These are phyloP conservation scores for Drosophila tripunctata DNA, from an alignment of 2,888 invertebrate genomes.

Conservation along the genomic window DNA sequence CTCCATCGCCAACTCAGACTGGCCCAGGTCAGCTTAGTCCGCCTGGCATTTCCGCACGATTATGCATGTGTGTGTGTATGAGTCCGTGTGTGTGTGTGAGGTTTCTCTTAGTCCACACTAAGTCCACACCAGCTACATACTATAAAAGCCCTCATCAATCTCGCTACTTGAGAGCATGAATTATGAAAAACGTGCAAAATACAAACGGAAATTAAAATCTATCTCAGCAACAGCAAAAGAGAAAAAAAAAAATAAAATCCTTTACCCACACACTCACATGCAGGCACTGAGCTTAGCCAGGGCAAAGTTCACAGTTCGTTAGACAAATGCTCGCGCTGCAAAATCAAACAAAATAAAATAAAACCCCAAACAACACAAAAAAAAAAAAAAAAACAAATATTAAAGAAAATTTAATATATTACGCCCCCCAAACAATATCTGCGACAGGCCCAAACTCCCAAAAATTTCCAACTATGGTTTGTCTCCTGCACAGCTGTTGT, in stretches of 20 bases:
- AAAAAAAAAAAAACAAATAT: conserved; percentile 24
- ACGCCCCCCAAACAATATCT: conserved; percentile 26
- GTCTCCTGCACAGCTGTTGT: conserved; percentile 74
- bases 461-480: conserved; percentile 19
- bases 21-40: conserved; percentile 74
- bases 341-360: conserved; percentile 52
- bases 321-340: conserved; percentile 56
- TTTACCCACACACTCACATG: conserved; percentile 23
- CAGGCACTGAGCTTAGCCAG: conserved; percentile 35
- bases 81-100: conserved; percentile 15
- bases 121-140: conserved; percentile 42
- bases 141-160: conserved; percentile 70
- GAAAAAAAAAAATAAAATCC: conserved; percentile 34
- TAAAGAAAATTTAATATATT: conserved; percentile 66
- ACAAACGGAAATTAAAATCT: conserved; percentile 79
- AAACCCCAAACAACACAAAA: conserved; percentile 1
- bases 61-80: conserved; percentile 53
- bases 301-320: conserved; percentile 75
- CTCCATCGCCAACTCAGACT: no score
- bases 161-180: conserved; percentile 77
- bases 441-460: conserved; percentile 30
- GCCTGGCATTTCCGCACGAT: conserved; percentile 77
- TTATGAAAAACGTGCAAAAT: conserved; percentile 77
- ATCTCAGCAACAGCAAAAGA: conserved; percentile 44
- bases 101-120: conserved; percentile 29